Percentiles rank a stretch among this genome's conserved stretches.
Conservation (phyloP, 2,888 invertebrate species). For the Trichogramma evanescens region DNA sequence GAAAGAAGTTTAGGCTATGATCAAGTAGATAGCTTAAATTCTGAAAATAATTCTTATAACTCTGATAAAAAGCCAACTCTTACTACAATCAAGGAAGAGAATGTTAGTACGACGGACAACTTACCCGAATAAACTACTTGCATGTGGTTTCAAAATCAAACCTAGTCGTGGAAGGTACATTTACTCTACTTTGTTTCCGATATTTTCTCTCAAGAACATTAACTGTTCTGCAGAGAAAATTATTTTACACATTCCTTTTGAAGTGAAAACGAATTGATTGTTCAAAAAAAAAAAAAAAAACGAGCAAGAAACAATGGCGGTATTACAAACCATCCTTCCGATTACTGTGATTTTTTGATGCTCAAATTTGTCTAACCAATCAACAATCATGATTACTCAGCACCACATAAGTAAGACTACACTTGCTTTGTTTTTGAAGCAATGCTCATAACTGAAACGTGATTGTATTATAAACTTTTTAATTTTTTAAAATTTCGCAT, state of each 20-base stretch:
- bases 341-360: slow-evolving; percentile 26
- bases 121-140: slow-evolving; percentile 27
- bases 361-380: slow-evolving; percentile 19
- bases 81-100: slow-evolving; percentile 38
- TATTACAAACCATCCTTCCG: slow-evolving; percentile 27
- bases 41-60: slow-evolving; percentile 10
- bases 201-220: slow-evolving; percentile 1
- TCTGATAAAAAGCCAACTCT: slow-evolving; percentile 27
- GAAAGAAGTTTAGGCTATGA: slow-evolving; percentile 27
- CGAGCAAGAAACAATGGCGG: slow-evolving; percentile 8
- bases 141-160: slow-evolving; percentile 13
- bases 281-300: slow-evolving; percentile 1
- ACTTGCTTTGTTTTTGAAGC: slow-evolving; percentile 15
- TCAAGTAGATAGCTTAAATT: slow-evolving; percentile 18
- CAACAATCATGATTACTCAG: slow-evolving; percentile 17
- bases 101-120: slow-evolving; percentile 29
- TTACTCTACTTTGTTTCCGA: slow-evolving; percentile 6
- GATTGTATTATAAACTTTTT: slow-evolving; percentile 11
- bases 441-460: slow-evolving; percentile 9
- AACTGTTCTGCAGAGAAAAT: slow-evolving; percentile 5
- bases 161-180: slow-evolving; percentile 26
- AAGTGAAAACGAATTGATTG: not conserved
- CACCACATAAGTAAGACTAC: slow-evolving; percentile 12
- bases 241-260: slow-evolving; percentile 9
- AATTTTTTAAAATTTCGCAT: slow-evolving; percentile 7